phyloP scores from a whole-genome alignment of 2,113 vertebrate species.

The Neogobius melanostomus region DNA sequence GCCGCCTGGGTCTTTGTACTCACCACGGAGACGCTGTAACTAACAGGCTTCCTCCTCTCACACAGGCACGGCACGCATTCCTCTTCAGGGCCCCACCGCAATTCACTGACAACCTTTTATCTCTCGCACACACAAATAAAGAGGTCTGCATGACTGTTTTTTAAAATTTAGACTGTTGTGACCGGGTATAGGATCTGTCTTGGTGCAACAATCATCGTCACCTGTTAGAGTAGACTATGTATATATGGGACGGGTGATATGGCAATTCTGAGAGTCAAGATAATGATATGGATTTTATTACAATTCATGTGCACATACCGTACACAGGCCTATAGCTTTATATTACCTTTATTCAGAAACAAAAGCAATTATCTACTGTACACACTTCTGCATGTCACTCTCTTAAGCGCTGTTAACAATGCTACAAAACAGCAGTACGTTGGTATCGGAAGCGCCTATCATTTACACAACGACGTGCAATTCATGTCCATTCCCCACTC shows the following conservation, averaged over 20 bases:
- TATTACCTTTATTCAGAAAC: too few species aligned
- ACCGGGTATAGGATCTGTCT: not conserved
- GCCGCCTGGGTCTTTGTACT: constrained; percentile 45
- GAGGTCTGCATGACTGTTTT: not conserved
- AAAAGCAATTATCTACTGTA: too few species aligned
- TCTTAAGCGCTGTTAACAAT: too few species aligned
- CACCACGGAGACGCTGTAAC: constrained; percentile 42
- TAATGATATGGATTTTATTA: not conserved
- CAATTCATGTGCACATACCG: too few species aligned
- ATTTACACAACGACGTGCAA: too few species aligned
- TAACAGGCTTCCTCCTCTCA: constrained; percentile 23
- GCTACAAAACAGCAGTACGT: too few species aligned
- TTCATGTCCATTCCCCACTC: too few species aligned
- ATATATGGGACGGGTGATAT: not conserved
- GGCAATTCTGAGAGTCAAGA: not conserved
- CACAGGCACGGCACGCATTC: constrained; percentile 13
- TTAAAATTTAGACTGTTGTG: not conserved
- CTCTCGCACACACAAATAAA: constrained; percentile 4
- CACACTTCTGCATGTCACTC: too few species aligned
- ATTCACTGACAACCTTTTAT: not conserved
- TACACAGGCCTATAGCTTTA: too few species aligned
- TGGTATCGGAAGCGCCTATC: too few species aligned
- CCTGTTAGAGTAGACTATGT: not conserved
- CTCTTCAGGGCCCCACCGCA: constrained; percentile 1
- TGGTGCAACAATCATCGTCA: not conserved